A percentile compares a stretch with the other conserved stretches of the same genome.
phyloP scores from a whole-genome alignment of 2,113 vertebrate species.

The Cryptotis parvus region DNA sequence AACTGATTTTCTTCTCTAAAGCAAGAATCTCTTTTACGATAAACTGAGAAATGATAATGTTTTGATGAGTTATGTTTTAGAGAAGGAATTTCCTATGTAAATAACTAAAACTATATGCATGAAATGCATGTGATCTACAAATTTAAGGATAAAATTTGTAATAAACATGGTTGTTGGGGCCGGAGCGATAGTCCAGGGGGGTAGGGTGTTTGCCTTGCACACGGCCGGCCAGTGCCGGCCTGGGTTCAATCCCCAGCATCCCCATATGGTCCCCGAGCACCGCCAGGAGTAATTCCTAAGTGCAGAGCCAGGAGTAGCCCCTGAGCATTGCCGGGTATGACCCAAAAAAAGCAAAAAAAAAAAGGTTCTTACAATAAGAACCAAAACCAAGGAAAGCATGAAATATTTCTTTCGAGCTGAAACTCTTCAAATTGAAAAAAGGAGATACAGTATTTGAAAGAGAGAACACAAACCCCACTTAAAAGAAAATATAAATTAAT shows the following conservation, averaged over 20 bases:
- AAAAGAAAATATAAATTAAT: slow-evolving; percentile 40
- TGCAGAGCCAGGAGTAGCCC: too few species aligned
- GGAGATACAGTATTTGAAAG: background rate
- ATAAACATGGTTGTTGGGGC: slow-evolving; percentile 48
- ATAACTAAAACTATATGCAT: background rate
- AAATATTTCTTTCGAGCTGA: slow-evolving; percentile 64
- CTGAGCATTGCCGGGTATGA: too few species aligned
- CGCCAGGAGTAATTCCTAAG: too few species aligned
- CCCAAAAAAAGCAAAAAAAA: too few species aligned
- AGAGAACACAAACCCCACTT: background rate
- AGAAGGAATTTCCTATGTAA: slow-evolving; percentile 35
- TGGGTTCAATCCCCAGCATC: too few species aligned
- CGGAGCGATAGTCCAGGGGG: too few species aligned
- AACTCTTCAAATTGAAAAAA: slow-evolving; percentile 1
- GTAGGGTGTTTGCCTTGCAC: too few species aligned
- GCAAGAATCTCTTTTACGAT: background rate
- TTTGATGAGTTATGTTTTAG: background rate
- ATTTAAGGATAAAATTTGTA: slow-evolving; percentile 22
- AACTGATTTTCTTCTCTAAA: background rate
- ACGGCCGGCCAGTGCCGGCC: too few species aligned
- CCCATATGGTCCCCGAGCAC: too few species aligned
- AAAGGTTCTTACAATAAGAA: background rate
- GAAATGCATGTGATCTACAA: background rate
- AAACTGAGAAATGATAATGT: background rate
- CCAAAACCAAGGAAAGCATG: slow-evolving; percentile 13